A percentile compares a stretch with the other conserved stretches of the same genome.
These are phyloP conservation scores for Fistularia tabacaria DNA, from an alignment of 2,797 vertebrate species.

Conservation along the genomic window DNA sequence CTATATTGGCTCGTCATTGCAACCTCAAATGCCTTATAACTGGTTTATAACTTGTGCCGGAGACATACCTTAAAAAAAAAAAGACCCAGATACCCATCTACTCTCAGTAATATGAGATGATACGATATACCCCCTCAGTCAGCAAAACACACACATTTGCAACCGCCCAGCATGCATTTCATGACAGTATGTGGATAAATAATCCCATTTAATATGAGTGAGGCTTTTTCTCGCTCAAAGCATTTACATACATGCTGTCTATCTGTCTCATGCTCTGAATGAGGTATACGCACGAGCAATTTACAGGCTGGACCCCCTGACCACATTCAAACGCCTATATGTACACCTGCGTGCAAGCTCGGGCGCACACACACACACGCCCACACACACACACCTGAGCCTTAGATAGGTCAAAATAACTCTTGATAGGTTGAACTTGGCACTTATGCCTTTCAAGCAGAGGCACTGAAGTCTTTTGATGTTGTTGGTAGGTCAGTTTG, in stretches of 20 bases:
- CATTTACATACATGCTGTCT: constrained; percentile 45
- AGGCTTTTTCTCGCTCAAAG: constrained; percentile 64
- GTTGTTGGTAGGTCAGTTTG: neutral
- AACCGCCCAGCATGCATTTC: constrained; percentile 35
- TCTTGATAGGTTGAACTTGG: constrained; percentile 46
- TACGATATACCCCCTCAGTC: constrained; percentile 46
- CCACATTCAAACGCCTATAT: constrained; percentile 7
- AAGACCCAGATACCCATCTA: constrained; percentile 23
- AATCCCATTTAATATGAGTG: constrained; percentile 71
- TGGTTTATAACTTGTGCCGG: no score
- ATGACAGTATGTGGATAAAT: constrained; percentile 68
- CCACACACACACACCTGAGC: constrained; percentile 37
- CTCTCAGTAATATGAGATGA: constrained; percentile 45
- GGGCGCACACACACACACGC: constrained; percentile 11
- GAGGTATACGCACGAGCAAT: constrained; percentile 65
- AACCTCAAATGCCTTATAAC: neutral
- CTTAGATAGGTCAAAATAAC: constrained; percentile 53
- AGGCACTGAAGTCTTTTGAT: constrained; percentile 26
- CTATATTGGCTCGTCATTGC: constrained; percentile 21
- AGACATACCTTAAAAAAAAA: no score
- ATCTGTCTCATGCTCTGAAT: constrained; percentile 45
- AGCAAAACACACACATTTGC: constrained; percentile 42
- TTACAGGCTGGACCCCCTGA: constrained; percentile 53
- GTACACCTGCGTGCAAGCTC: constrained; percentile 14
- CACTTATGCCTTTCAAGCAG: constrained; percentile 38